phyloP scores from a whole-genome alignment of 2,888 invertebrate genomes.

The Exocentrus adspersus region DNA sequence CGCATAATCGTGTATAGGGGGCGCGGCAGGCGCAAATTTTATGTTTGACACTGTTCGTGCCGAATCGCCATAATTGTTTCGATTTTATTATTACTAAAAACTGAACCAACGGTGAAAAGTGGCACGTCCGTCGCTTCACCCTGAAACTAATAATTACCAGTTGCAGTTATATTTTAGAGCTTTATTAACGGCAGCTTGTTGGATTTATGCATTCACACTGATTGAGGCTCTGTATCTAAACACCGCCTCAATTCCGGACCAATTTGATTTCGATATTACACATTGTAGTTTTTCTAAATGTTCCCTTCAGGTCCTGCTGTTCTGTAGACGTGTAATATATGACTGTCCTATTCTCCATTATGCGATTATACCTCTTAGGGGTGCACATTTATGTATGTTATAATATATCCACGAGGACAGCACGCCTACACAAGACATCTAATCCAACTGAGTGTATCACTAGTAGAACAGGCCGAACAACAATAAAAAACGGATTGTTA shows the following conservation, averaged over 20 bases:
- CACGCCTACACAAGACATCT: not conserved
- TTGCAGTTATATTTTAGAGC: constrained; percentile 29
- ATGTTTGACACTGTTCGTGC: constrained; percentile 57
- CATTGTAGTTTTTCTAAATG: no score
- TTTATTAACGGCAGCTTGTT: constrained; percentile 21
- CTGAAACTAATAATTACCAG: constrained; percentile 30
- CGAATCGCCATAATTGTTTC: constrained; percentile 57
- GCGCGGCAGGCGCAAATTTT: constrained; percentile 41
- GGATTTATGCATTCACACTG: constrained; percentile 29
- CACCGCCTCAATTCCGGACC: not conserved
- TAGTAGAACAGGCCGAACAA: constrained; percentile 18
- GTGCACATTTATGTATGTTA: no score
- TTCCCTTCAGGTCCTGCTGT: no score
- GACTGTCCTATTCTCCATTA: not conserved
- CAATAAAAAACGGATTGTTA: constrained; percentile 35
- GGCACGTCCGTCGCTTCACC: constrained; percentile 20
- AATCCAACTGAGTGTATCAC: constrained; percentile 4
- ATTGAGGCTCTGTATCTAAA: constrained; percentile 15
- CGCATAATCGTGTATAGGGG: no score
- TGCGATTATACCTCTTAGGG: not conserved
- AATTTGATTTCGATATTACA: no score
- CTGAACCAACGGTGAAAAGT: constrained; percentile 19
- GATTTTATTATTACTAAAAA: constrained; percentile 53
- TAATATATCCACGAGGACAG: not conserved
- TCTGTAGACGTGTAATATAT: no score